Percentiles rank a stretch among this genome's conserved stretches.
These are phyloP conservation scores for Petrocephalus zakoni DNA, from an alignment of 2,113 vertebrate genomes.

Conservation along the genomic window DNA sequence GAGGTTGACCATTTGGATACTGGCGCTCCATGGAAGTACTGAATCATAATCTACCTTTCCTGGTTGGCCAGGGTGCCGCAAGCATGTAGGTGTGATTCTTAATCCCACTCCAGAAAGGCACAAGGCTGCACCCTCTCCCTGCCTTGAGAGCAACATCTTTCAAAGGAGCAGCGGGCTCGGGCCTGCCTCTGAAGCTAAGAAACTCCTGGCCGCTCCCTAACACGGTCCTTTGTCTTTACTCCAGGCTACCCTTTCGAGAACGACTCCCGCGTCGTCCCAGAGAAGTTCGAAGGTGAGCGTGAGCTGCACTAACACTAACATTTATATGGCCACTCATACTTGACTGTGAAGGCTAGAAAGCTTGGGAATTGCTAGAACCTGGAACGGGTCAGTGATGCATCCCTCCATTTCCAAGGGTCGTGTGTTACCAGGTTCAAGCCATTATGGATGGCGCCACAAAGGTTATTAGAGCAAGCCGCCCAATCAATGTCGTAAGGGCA, in stretches of 20 bases:
- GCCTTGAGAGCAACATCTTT: neutral
- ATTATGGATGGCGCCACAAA: constrained; percentile 14
- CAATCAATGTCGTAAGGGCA: constrained; percentile 5
- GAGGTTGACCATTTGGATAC: neutral
- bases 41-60: neutral
- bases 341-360: neutral
- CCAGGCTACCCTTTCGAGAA: constrained; percentile 86
- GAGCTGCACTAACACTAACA: neutral
- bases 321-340: neutral
- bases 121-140: neutral
- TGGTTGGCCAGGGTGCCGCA: neutral
- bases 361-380: neutral
- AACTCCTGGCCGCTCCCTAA: neutral
- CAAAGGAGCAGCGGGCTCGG: neutral
- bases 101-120: neutral
- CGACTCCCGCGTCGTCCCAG: constrained; percentile 89
- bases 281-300: constrained; percentile 84
- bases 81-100: neutral
- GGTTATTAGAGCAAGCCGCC: neutral
- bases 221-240: neutral
- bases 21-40: neutral
- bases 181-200: neutral
- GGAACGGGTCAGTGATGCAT: neutral
- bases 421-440: neutral
- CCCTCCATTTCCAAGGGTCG: neutral